Base-by-base conservation (phyloP, 2,113 vertebrate genomes). In the Odocoileus hemionus region DNA sequence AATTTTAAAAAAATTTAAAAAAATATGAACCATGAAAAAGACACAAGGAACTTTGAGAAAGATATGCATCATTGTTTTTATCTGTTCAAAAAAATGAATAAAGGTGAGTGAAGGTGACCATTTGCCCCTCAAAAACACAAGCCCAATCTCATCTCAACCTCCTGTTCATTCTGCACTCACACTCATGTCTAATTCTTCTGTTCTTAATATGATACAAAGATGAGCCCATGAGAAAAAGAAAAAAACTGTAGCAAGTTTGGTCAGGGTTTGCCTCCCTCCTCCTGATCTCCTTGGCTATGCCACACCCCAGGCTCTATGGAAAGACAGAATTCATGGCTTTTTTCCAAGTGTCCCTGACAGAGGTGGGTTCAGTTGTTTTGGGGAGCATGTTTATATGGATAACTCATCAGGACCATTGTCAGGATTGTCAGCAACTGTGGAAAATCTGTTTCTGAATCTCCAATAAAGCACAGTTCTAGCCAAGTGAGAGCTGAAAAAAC, bases 401-500 rank as follows among this genome's bases (percentile, higher is more conserved):
- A 85, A 90, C 43, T 95, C 67, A 94, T 89, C 83, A 61, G 70
- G 74, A 97, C 86, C 33, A 83, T 64, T 70, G 78, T 95, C 57
- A 88, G 52, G 25, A 47, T 50, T 97, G 93, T 95, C 79, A 95
- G 54, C 28, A 60, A 67, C 47, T 76, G 52, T 43, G 74, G 47
- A 86, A 96, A 97, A 95, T 58, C 79, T 93, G 93, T 79, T 97
- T 95, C 43, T 78, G 36, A 97, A 78, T 86, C 67, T 94, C 52
- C 57, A 61, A 54, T 54, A 97, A 97, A 95, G 82, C 76, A 55
- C 26, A 93, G 45, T 95, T 97, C 47, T 70, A 96, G 92, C 96
- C 84, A 96, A 97, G 60, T 58, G 93, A 97, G 89, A 91, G 79
- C 54, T 57, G 13, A 92, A 97, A 83, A 97, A 85, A 50, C 43